Evolutionary conservation across 2,888 invertebrate species (phyloP).

Genomic region (Eupsilia transversa): DNA sequence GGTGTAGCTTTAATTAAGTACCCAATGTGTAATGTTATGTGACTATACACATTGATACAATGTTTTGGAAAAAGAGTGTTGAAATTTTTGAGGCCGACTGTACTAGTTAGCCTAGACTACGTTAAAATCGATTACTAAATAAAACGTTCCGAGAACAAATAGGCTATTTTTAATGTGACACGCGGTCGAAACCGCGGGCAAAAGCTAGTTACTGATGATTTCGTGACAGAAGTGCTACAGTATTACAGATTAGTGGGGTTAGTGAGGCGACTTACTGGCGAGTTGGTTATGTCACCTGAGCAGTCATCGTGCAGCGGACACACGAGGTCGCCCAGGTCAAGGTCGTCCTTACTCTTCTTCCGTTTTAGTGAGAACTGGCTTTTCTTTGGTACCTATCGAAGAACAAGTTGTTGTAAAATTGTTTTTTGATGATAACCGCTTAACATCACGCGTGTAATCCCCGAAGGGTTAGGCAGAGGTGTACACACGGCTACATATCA

Average conservation of each 20-base stretch:
- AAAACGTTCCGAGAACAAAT: neutral
- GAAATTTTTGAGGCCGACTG: neutral
- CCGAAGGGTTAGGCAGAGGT: neutral
- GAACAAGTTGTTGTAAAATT: neutral
- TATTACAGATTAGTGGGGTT: conserved; percentile 85
- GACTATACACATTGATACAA: neutral
- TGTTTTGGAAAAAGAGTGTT: neutral
- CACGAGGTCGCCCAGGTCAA: conserved; percentile 96
- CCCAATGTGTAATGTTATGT: neutral
- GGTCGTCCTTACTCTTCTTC: conserved; percentile 95
- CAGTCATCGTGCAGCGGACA: conserved; percentile 93
- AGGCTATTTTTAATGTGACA: neutral
- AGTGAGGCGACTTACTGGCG: conserved; percentile 86
- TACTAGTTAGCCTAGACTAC: neutral
- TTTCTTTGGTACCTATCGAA: conserved; percentile 94
- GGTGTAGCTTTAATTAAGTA: neutral
- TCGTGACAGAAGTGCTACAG: conserved; percentile 41
- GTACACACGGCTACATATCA: too few relatives aligned
- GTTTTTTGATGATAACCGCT: neutral
- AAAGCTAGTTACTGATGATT: conserved; percentile 39
- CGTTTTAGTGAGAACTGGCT: conserved; percentile 97
- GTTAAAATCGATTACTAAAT: neutral
- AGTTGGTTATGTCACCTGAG: conserved; percentile 87
- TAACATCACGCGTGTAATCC: neutral
- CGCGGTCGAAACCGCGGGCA: too few relatives aligned